A percentile compares a stretch with the other conserved stretches of the same genome.
These are phyloP conservation scores for Onthophagus sagittarius DNA, from an alignment of 2,888 invertebrate species.

Conservation along the genomic window DNA sequence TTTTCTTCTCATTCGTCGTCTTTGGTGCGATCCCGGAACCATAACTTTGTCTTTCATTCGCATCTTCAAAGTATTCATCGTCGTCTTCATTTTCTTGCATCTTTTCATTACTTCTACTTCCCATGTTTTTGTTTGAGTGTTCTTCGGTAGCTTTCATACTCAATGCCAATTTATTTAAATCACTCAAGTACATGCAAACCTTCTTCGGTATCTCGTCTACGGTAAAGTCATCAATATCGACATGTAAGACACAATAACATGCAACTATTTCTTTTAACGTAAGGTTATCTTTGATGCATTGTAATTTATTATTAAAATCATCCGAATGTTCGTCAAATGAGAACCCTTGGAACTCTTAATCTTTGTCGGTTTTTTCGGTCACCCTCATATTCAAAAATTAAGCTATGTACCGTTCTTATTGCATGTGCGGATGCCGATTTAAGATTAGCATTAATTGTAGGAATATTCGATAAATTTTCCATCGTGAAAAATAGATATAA, in stretches of 20 bases:
- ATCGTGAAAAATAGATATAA: too few species aligned
- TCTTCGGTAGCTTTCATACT: neutral
- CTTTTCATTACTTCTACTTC: too few species aligned
- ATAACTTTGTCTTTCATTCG: neutral
- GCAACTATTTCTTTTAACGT: neutral
- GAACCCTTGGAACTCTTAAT: neutral
- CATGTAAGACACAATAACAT: neutral
- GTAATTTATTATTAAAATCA: neutral
- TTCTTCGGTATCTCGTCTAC: neutral
- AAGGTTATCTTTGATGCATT: neutral
- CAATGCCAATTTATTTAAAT: neutral
- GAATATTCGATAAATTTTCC: too few species aligned
- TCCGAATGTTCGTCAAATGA: neutral
- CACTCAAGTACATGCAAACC: neutral
- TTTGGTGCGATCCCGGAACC: neutral
- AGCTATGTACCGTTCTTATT: too few species aligned
- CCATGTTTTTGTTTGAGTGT: too few species aligned
- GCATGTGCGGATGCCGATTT: too few species aligned
- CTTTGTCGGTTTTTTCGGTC: conserved; percentile 1
- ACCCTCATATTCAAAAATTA: neutral
- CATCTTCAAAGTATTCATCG: neutral
- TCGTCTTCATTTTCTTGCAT: neutral
- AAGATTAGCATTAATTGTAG: too few species aligned
- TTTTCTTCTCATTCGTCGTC: neutral
- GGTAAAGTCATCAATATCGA: neutral